A percentile compares a stretch with the other conserved stretches of the same genome.
phyloP scores from a whole-genome alignment of 2,888 invertebrate species.

The Thymelicus lineola region DNA sequence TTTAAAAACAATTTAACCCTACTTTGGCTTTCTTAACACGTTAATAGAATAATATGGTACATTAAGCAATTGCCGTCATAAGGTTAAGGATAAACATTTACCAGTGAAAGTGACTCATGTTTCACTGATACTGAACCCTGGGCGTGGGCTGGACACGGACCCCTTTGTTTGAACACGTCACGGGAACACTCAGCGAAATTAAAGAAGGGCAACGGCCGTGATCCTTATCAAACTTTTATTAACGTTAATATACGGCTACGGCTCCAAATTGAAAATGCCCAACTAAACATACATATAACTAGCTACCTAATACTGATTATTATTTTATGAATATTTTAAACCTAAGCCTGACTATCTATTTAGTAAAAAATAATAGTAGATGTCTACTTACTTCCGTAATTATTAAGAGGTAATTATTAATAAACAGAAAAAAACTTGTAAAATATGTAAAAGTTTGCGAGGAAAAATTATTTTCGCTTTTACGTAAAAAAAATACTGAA shows the following conservation, averaged over 20 bases:
- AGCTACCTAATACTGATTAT: no score
- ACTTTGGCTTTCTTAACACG: slow-evolving; percentile 10
- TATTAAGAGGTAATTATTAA: no score
- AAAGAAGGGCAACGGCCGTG: slow-evolving; percentile 65
- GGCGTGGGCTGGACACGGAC: slow-evolving; percentile 72
- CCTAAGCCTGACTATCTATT: no score
- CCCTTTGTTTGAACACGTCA: slow-evolving; percentile 77
- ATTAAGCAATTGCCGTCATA: slow-evolving; percentile 31
- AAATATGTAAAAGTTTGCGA: no score
- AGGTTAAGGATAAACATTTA: slow-evolving; percentile 55
- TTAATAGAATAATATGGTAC: slow-evolving; percentile 37
- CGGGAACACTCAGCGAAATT: slow-evolving; percentile 81
- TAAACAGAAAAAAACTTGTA: no score
- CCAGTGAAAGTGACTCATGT: slow-evolving; percentile 72
- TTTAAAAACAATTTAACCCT: not conserved
- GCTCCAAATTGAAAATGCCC: not conserved
- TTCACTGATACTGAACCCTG: slow-evolving; percentile 65
- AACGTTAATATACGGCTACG: slow-evolving; percentile 9
- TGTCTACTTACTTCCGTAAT: no score
- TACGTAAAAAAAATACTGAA: no score
- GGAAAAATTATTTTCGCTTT: no score
- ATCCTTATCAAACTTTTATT: slow-evolving; percentile 50
- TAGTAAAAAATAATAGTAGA: no score
- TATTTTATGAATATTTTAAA: no score
- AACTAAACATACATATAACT: not conserved